These are phyloP conservation scores for Montifringilla adamsi DNA, from an alignment of 2,113 vertebrate species.

Conservation along the genomic window DNA sequence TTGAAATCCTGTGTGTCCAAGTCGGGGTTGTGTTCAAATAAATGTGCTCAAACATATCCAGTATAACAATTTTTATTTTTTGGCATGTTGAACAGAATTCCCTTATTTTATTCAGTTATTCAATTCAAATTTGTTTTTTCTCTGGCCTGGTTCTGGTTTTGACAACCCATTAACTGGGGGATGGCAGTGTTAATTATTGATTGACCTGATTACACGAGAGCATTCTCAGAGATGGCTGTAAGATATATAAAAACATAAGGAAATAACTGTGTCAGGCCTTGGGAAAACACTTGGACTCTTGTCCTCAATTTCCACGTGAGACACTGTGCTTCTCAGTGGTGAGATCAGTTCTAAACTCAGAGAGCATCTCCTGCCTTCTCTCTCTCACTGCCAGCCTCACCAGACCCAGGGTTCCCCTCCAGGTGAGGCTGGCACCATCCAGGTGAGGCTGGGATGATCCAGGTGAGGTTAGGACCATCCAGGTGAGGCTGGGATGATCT, in stretches of 20 bases:
- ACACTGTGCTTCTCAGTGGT: background rate
- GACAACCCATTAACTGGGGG: background rate
- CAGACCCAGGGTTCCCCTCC: background rate
- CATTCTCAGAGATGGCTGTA: background rate
- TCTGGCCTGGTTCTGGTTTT: background rate
- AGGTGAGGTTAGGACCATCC: rapidly evolving
- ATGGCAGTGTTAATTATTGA: background rate
- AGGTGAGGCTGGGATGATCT: rapidly evolving
- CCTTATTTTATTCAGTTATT: background rate
- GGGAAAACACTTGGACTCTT: background rate
- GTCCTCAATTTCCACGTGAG: background rate
- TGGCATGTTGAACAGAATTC: background rate
- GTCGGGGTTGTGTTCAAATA: background rate
- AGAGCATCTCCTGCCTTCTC: background rate
- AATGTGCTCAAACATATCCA: background rate
- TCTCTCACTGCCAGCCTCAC: background rate
- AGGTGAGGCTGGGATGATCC: background rate
- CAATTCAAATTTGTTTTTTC: background rate
- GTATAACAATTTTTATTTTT: background rate
- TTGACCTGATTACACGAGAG: background rate
- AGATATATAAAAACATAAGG: background rate
- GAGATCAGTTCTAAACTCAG: background rate
- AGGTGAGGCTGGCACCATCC: rapidly evolving
- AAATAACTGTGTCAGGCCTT: background rate
- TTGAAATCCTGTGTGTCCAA: background rate